Evolutionary conservation across 2,888 invertebrate species (phyloP), one percentile per base, ranked within the genome.

Genomic region (Geophilus truncorum): DNA sequence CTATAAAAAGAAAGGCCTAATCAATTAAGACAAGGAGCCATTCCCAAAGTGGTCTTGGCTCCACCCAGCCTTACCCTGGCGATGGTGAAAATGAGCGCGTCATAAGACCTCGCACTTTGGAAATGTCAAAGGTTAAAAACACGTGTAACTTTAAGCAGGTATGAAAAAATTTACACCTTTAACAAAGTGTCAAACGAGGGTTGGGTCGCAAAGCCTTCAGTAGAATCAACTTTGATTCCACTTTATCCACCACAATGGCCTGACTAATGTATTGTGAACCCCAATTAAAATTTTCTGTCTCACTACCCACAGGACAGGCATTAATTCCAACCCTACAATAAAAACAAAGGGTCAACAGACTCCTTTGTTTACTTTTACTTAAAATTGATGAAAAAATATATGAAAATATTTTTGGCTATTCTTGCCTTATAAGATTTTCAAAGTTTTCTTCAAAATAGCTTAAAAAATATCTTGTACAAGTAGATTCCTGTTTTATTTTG

Each of bases 1-100:
- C 70, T 70, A 70, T 70, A 25, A 70, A 70, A 70, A 70, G 70
- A 70, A 62, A 70, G n/a, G 70, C 70, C 70, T 70, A 70, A 70
- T 70, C 70, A 70, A 70, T 70, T 70, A 70, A 70, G 70, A 70
- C 70, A 70, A 70, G 70, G 70, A 70, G 70, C 70, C 70, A 70
- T 70, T 70, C 70, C 70, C 70, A 70, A 70, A 70, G 28, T 70
- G 70, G 70, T n/a, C 70, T 5, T 28, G 70, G 10, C 70, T 70
- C 70, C 70, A 70, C 70, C 70, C 70, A 70, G 70, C 28, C 25
- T 70, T 70, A 70, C 70, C 70, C 70, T 70, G n/a, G 70, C 70
- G 70, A 70, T 28, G 28, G 70, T 70, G 70, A 70, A 70, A 70
- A 70, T 70, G 70, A 70, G 28, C 70, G 25, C 70, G 70, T 70